These are phyloP conservation scores for Cheumatopsyche charites DNA, from an alignment of 1,140 invertebrate genomes.

Conservation along the genomic window DNA sequence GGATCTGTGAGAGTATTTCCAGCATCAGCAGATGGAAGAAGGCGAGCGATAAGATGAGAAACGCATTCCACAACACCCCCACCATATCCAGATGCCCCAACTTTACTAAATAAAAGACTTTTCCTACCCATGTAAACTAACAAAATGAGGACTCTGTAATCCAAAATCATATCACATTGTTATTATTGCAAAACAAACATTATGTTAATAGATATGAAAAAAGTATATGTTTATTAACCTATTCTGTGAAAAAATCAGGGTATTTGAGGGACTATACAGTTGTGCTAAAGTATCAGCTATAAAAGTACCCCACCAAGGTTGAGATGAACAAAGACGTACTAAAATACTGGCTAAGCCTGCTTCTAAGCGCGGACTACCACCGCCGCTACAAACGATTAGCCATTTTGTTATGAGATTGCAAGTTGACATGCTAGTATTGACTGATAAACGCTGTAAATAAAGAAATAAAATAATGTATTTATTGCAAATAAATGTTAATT, in stretches of 20 bases:
- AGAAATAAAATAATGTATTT: background rate
- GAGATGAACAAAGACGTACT: slow-evolving; percentile 77
- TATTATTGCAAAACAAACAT: background rate
- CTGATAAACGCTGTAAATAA: slow-evolving; percentile 33
- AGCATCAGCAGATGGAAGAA: slow-evolving; percentile 54
- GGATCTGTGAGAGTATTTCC: slow-evolving; percentile 48
- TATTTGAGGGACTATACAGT: slow-evolving; percentile 80
- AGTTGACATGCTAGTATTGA: slow-evolving; percentile 35
- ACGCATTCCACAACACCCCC: slow-evolving; percentile 57
- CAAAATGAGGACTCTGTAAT: slow-evolving; percentile 80
- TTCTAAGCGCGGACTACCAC: slow-evolving; percentile 65
- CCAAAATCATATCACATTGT: background rate
- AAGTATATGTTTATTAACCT: slow-evolving; percentile 62
- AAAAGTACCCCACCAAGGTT: slow-evolving; percentile 89
- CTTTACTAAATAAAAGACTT: slow-evolving; percentile 60
- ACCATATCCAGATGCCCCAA: slow-evolving; percentile 40
- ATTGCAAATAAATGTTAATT: background rate
- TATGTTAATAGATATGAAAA: background rate
- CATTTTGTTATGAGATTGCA: slow-evolving; percentile 42
- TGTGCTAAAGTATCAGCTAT: slow-evolving; percentile 79
- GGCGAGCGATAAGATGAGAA: slow-evolving; percentile 57
- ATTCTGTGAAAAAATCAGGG: slow-evolving; percentile 82
- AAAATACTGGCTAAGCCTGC: slow-evolving; percentile 76
- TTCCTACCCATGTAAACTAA: slow-evolving; percentile 86
- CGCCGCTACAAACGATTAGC: slow-evolving; percentile 57